These are phyloP conservation scores for Lasioglossum morio DNA, from an alignment of 2,888 invertebrate species.

Conservation along the genomic window DNA sequence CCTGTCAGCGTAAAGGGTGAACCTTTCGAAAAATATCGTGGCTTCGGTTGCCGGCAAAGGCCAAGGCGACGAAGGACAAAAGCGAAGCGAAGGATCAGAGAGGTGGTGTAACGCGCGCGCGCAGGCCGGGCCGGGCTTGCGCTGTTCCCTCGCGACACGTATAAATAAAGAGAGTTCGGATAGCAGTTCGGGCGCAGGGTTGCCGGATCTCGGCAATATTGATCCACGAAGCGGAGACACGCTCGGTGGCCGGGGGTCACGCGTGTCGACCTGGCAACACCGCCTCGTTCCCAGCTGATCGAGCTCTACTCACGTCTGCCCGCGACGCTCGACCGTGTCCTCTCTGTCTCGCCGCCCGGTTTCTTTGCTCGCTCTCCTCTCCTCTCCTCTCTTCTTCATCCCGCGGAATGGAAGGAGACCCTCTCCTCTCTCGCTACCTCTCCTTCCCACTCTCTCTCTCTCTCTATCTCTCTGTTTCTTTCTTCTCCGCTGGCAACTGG, in stretches of 20 bases:
- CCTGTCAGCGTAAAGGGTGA: conserved; percentile 8
- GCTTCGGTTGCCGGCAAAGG: conserved; percentile 18
- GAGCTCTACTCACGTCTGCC: conserved; percentile 53
- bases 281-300: conserved; percentile 78
- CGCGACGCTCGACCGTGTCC: conserved; percentile 38
- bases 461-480: background rate
- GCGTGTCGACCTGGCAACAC: conserved; percentile 72
- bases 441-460: background rate
- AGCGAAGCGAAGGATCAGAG: conserved; percentile 50
- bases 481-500: conserved; percentile 29
- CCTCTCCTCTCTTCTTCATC: background rate
- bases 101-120: conserved; percentile 32
- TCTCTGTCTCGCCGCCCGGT: background rate
- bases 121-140: conserved; percentile 40
- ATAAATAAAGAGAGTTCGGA: conserved; percentile 73
- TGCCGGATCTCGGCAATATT: conserved; percentile 78
- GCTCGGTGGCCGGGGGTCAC: conserved; percentile 71
- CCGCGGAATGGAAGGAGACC: background rate
- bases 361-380: conserved; percentile 26
- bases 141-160: conserved; percentile 66
- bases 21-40: conserved; percentile 51
- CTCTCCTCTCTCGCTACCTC: conserved; percentile 18
- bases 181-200: conserved; percentile 69
- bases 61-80: conserved; percentile 55
- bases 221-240: conserved; percentile 71